A percentile compares a stretch with the other conserved stretches of the same genome.
phyloP scores from a whole-genome alignment of 1,140 invertebrate species.

The Acyrthosiphon pisum region DNA sequence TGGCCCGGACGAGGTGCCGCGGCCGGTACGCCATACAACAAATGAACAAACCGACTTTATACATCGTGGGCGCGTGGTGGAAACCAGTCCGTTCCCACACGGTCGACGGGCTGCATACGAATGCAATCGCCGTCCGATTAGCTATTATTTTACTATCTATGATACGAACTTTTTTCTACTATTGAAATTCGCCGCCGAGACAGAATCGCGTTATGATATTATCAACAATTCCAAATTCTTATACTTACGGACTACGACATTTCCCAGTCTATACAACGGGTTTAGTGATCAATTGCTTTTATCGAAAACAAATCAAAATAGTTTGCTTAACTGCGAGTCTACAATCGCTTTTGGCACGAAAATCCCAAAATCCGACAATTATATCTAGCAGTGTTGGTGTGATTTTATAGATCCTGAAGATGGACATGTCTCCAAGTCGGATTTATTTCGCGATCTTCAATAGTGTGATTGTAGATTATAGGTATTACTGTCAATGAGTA shows the following conservation, averaged over 20 bases:
- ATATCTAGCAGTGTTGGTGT: neutral
- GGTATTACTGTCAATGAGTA: neutral
- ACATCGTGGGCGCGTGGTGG: neutral
- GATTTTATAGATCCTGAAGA: neutral
- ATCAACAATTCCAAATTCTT: neutral
- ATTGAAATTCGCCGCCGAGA: neutral
- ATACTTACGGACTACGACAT: neutral
- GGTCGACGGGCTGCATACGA: neutral
- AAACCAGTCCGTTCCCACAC: conserved; percentile 52
- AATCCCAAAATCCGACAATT: neutral
- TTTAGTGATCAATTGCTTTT: neutral
- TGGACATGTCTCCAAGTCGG: neutral
- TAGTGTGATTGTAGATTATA: too few species aligned
- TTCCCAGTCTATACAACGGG: neutral
- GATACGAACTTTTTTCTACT: neutral
- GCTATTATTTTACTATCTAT: conserved; percentile 24
- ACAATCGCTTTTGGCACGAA: neutral
- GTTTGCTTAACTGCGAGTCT: neutral
- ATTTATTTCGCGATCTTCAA: neutral
- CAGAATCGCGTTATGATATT: neutral
- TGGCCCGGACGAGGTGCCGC: neutral
- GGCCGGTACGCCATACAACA: neutral
- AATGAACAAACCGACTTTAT: neutral
- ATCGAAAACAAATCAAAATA: neutral
- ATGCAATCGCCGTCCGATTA: neutral